These are phyloP conservation scores for Argopecten irradians DNA, from an alignment of 1,140 invertebrate species.

Conservation along the genomic window DNA sequence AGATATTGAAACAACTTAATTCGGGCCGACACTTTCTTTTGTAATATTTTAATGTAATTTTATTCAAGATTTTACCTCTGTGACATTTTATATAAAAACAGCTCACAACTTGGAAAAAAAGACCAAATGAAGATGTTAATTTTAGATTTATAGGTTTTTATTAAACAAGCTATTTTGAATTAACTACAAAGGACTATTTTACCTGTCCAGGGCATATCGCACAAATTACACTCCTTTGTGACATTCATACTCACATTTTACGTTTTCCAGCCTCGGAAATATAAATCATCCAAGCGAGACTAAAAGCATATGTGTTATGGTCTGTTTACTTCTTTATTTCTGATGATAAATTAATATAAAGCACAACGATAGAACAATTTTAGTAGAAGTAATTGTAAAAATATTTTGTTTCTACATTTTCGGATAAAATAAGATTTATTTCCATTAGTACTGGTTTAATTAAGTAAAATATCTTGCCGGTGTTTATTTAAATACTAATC, in stretches of 20 bases:
- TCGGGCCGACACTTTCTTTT: background rate
- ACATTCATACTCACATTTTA: background rate
- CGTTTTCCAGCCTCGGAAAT: background rate
- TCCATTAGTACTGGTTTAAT: conserved; percentile 8
- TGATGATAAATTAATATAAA: background rate
- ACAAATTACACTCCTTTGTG: background rate
- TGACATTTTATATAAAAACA: background rate
- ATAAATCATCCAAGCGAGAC: background rate
- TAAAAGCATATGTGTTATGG: background rate
- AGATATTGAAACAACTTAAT: background rate
- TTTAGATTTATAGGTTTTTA: background rate
- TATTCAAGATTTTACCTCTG: background rate
- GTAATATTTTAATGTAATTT: conserved; percentile 19
- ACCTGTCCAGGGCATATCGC: background rate
- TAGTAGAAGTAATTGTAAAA: background rate
- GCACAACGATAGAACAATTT: background rate
- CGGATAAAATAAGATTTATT: background rate
- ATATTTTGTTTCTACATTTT: background rate
- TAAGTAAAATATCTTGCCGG: conserved; percentile 22
- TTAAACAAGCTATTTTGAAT: background rate
- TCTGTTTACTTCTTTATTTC: background rate
- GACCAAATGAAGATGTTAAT: background rate
- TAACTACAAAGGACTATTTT: background rate
- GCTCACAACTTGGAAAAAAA: background rate
- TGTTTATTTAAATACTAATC: conserved; percentile 23